Evolutionary conservation across 1,140 invertebrate genomes (phyloP).

Genomic region (Dendrolimus punctatus): DNA sequence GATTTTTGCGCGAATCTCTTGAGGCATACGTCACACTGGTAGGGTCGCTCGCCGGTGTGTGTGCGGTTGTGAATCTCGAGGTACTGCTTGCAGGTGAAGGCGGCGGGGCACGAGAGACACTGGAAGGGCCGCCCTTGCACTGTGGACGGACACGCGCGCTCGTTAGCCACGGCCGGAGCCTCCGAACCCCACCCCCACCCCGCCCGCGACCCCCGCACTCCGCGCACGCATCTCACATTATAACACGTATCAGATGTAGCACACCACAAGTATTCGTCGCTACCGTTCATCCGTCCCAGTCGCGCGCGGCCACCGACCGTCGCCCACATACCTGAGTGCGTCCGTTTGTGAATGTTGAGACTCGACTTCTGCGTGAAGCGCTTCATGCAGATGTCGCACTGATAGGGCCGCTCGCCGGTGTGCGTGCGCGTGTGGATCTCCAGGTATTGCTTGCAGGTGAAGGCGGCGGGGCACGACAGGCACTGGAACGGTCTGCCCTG

Average conservation of each 20-base stretch:
- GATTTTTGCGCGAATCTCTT: constrained; percentile 70
- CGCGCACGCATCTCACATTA: constrained; percentile 8
- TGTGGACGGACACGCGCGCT: constrained; percentile 29
- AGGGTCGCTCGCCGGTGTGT: constrained; percentile 77
- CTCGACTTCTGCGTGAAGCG: constrained; percentile 81
- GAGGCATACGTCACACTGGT: constrained; percentile 67
- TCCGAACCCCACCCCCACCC: constrained; percentile 14
- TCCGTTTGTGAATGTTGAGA: constrained; percentile 83
- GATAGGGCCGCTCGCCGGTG: constrained; percentile 81
- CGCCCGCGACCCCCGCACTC: constrained; percentile 7
- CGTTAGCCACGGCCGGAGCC: constrained; percentile 14
- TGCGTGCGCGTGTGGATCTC: constrained; percentile 86
- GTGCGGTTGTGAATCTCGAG: constrained; percentile 84
- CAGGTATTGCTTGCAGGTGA: constrained; percentile 80
- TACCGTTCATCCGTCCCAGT: constrained; percentile 24
- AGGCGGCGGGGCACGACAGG: constrained; percentile 80
- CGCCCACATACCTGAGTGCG: constrained; percentile 74
- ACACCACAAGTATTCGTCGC: constrained; percentile 29
- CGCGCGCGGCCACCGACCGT: constrained; percentile 13
- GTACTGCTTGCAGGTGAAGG: constrained; percentile 80
- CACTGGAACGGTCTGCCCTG: constrained; percentile 80
- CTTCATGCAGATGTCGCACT: constrained; percentile 80
- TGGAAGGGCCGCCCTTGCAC: constrained; percentile 75
- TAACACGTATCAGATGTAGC: constrained; percentile 39
- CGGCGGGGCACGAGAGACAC: constrained; percentile 77